These are phyloP conservation scores for Hepsetus odoe DNA, from an alignment of 2,113 vertebrate genomes.

Conservation along the genomic window DNA sequence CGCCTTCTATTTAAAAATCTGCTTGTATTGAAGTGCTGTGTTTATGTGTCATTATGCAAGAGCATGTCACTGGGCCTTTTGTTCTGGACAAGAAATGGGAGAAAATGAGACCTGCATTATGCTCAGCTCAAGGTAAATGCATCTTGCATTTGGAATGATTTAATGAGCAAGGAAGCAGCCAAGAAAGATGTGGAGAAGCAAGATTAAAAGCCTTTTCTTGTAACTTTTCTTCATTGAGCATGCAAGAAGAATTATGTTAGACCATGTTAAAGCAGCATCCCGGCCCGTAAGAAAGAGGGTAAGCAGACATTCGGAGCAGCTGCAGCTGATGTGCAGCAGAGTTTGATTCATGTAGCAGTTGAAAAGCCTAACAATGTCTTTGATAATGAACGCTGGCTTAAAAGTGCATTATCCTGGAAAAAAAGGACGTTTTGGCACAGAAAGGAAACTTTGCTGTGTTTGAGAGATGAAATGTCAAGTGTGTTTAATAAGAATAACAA, in stretches of 20 bases:
- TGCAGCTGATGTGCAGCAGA: neutral
- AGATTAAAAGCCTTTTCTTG: constrained; percentile 16
- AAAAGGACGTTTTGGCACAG: neutral
- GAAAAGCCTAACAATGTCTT: neutral
- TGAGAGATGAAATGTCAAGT: neutral
- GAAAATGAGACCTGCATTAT: constrained; percentile 36
- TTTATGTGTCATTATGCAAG: constrained; percentile 53
- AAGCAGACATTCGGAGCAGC: neutral
- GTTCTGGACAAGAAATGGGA: constrained; percentile 17
- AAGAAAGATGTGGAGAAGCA: constrained; percentile 15
- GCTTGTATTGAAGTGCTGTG: constrained; percentile 45
- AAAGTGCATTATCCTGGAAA: neutral
- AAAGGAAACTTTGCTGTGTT: neutral
- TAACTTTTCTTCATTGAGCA: neutral
- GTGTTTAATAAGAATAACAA: neutral
- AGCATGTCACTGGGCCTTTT: constrained; percentile 21
- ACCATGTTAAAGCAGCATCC: neutral
- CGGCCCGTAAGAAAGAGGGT: neutral
- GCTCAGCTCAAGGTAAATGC: constrained; percentile 29
- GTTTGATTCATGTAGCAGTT: neutral
- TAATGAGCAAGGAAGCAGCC: constrained; percentile 17
- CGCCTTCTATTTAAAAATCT: constrained; percentile 44
- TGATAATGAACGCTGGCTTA: neutral
- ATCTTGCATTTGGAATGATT: constrained; percentile 41
- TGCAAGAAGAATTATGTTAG: neutral